Evolutionary conservation across 1,140 invertebrate species (phyloP), one percentile per base, ranked within the genome.

Genomic region (Paracyclopina nana): DNA sequence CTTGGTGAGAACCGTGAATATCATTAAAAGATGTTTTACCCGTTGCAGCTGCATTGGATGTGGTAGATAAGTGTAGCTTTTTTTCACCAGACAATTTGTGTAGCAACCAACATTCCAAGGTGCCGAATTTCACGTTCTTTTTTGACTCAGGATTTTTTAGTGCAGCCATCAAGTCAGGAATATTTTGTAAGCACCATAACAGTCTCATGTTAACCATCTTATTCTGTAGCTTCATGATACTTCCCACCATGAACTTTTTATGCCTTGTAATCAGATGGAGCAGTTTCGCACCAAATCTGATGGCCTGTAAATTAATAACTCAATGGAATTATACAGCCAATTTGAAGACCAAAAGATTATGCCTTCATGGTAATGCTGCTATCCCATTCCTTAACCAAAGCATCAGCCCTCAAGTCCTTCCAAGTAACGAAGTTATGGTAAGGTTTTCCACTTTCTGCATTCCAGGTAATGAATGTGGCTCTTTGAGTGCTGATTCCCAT

Each of bases 381-480:
- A 64, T 96, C 95, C 80, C 84, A 88, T 57, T 76, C 63, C 43
- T 79, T 74, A 0, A 92, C 86, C 49, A 86, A 64, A 26, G 71
- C 61, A 58, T 79, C 73, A 24, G 85, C 80, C 50, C 91, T 71
- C 25, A 82, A 58, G 65, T 97, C 91, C 62, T 94, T 94, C 91
- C 92, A 97, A 18, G 84, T 88, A 53, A 96, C 87, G 56, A 97
- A 84, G 59, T 86, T 86, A 63, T 94, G 88, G 64, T 82, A 88
- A 45, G 77, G 72, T 60, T 76, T 71, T 2, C 83, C 79, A 30
- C 78, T 87, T 44, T 73, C 66, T 55, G 74, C 73, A 58, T 86
- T 77, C 88, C 88, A 95, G 12, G 81, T 87, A 1, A 81, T 73
- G 61, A 95, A 91, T 20, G 82, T 85, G 38, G 75, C 73, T 53